phyloP scores from a whole-genome alignment of 2,113 vertebrate species.

The Eonycteris spelaea region DNA sequence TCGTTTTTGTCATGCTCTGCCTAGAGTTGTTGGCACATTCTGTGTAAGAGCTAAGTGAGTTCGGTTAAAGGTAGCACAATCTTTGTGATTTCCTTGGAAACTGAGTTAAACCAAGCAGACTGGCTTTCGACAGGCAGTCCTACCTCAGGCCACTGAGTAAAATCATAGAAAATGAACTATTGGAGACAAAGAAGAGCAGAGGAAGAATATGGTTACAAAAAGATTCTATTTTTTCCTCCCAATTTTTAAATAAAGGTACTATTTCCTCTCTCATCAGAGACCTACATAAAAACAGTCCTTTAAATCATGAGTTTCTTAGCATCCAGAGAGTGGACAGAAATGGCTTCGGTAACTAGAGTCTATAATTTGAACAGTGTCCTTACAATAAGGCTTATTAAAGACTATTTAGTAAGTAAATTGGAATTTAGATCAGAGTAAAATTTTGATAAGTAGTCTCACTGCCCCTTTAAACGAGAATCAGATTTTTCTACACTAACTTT shows the following conservation, averaged over 20 bases:
- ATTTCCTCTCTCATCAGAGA: conserved; percentile 12
- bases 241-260: not conserved
- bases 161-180: conserved; percentile 64
- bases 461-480: not conserved
- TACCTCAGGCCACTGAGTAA: conserved; percentile 54
- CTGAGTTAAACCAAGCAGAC: conserved; percentile 57
- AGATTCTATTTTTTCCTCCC: not conserved
- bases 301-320: not conserved
- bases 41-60: conserved; percentile 66
- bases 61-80: conserved; percentile 63
- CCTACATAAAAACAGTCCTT: conserved; percentile 44
- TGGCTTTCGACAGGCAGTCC: conserved; percentile 64
- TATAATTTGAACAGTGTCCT: conserved; percentile 15
- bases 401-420: not conserved
- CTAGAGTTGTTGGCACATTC: not conserved
- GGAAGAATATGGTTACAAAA: conserved; percentile 19
- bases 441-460: conserved; percentile 9
- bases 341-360: not conserved
- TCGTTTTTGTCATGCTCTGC: not conserved
- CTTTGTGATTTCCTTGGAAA: conserved; percentile 75
- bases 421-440: conserved; percentile 2
- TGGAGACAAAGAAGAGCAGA: not conserved
- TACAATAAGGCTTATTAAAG: conserved; percentile 35
- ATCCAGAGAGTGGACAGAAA: not conserved
- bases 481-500: not conserved